phyloP scores from a whole-genome alignment of 2,113 vertebrate genomes.

The Hippolais icterina region DNA sequence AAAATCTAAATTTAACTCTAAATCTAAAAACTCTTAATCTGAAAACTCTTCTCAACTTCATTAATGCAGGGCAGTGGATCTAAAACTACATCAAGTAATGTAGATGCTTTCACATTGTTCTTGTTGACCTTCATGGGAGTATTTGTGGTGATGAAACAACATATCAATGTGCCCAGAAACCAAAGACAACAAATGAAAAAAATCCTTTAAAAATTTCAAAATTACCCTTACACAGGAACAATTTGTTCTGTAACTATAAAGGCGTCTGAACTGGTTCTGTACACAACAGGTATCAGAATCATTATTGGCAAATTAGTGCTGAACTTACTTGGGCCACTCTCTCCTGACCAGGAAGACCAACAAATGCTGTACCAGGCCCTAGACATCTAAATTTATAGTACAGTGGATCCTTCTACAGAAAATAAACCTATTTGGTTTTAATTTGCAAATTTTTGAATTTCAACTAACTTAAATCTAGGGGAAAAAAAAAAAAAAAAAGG shows the following conservation, averaged over 20 bases:
- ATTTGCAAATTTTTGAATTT: background rate
- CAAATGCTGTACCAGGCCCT: background rate
- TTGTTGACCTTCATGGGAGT: background rate
- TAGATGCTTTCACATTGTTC: background rate
- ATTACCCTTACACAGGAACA: background rate
- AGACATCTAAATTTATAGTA: background rate
- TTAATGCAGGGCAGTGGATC: background rate
- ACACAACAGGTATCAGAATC: background rate
- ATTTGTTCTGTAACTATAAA: background rate
- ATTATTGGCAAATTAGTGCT: background rate
- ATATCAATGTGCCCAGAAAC: background rate
- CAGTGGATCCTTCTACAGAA: background rate
- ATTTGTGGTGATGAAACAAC: background rate
- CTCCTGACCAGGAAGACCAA: background rate
- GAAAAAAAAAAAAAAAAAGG: rapidly evolving
- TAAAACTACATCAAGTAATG: background rate
- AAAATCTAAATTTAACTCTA: background rate
- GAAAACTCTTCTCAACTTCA: background rate
- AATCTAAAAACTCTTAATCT: background rate
- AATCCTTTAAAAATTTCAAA: background rate
- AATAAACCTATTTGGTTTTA: background rate
- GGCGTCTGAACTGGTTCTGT: background rate
- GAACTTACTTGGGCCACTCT: background rate
- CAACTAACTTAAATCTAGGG: background rate
- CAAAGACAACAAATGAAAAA: background rate